A percentile compares a stretch with the other conserved stretches of the same genome.
Conservation (phyloP, 2,888 invertebrate species). For the Hesperia comma region DNA sequence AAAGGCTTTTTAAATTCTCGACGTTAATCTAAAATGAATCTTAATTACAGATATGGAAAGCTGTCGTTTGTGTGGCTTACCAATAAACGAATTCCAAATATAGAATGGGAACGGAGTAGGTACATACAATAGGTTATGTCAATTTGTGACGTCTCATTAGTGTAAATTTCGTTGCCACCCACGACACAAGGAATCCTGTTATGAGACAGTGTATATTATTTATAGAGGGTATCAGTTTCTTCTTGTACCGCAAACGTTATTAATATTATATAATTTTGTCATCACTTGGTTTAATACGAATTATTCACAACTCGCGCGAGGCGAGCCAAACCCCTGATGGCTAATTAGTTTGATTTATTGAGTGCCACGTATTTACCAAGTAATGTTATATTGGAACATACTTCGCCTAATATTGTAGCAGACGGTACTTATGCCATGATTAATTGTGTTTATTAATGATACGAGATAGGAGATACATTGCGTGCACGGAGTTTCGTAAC, state of each 20-base stretch:
- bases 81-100: too few species aligned
- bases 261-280: conserved; percentile 29
- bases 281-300: conserved; percentile 30
- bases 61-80: too few species aligned
- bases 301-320: conserved; percentile 20
- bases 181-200: too few species aligned
- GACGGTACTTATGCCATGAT: conserved; percentile 11
- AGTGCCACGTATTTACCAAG: conserved; percentile 28
- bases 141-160: too few species aligned
- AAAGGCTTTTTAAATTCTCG: too few species aligned
- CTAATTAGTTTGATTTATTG: conserved; percentile 33
- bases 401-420: conserved; percentile 20
- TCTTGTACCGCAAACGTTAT: conserved; percentile 7
- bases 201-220: not conserved
- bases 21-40: too few species aligned
- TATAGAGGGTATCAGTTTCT: not conserved
- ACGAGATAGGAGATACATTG: not conserved
- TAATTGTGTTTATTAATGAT: conserved; percentile 17
- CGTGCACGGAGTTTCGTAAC: too few species aligned
- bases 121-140: too few species aligned
- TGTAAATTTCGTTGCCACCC: too few species aligned
- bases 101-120: too few species aligned
- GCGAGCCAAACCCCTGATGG: conserved; percentile 29
- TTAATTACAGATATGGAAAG: too few species aligned
- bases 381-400: conserved; percentile 31